A percentile compares a stretch with the other conserved stretches of the same genome.
phyloP scores from a whole-genome alignment of 2,797 vertebrate species.

The Sebastes minor region DNA sequence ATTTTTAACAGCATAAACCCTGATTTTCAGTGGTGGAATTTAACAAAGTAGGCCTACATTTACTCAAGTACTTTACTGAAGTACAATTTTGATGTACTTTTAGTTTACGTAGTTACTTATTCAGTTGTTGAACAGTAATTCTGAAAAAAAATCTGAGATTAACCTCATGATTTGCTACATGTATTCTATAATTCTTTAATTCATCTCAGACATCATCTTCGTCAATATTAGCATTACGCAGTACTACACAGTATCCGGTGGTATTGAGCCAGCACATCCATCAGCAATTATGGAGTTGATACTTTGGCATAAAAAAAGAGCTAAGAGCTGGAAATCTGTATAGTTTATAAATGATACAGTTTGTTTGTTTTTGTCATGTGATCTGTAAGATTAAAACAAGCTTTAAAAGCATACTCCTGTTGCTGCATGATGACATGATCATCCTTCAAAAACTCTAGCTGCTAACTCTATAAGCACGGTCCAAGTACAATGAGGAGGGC shows the following conservation, averaged over 20 bases:
- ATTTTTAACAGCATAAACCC: too few relatives aligned
- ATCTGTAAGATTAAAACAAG: background rate
- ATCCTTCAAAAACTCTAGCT: background rate
- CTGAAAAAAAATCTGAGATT: background rate
- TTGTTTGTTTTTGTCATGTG: background rate
- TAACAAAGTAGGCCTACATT: background rate
- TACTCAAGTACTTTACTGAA: background rate
- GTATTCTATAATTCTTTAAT: background rate
- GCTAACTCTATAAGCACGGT: background rate
- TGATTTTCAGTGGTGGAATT: too few relatives aligned
- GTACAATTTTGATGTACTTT: background rate
- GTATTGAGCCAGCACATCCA: background rate
- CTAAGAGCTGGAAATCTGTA: background rate
- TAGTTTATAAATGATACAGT: background rate
- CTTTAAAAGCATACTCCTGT: background rate
- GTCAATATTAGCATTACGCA: background rate
- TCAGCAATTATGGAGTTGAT: background rate
- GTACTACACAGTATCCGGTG: background rate
- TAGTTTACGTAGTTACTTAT: background rate
- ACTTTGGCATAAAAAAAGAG: background rate
- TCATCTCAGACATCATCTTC: background rate
- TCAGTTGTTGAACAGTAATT: background rate
- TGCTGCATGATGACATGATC: background rate
- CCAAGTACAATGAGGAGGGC: background rate
- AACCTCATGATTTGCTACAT: background rate